Evolutionary conservation across 23 tunicate genomes (phyloP).

Genomic region (Diplosoma virens): DNA sequence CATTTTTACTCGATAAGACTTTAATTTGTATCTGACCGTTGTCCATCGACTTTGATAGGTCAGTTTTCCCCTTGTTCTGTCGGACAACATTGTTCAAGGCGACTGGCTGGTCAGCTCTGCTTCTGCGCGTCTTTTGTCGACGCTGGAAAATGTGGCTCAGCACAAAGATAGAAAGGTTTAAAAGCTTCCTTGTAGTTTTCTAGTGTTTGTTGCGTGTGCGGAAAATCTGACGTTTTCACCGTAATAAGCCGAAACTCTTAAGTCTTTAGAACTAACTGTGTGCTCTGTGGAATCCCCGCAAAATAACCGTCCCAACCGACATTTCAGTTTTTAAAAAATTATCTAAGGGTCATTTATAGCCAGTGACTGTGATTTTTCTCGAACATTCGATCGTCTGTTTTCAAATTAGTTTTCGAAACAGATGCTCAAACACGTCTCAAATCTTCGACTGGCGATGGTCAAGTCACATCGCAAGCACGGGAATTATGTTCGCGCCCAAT

Average conservation of each 20-base stretch:
- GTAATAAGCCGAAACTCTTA: too few species aligned
- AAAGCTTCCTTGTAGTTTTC: neutral
- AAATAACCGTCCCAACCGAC: too few species aligned
- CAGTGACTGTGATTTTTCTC: neutral
- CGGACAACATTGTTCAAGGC: slow-evolving; percentile 7
- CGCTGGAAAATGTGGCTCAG: slow-evolving; percentile 16
- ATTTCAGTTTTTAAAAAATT: too few species aligned
- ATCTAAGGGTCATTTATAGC: too few species aligned
- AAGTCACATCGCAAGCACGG: slow-evolving; percentile 40
- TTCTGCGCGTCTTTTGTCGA: slow-evolving; percentile 22
- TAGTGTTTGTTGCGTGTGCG: neutral
- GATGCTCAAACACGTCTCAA: slow-evolving; percentile 2
- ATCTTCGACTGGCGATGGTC: slow-evolving; percentile 33
- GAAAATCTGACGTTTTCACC: too few species aligned
- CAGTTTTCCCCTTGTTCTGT: slow-evolving; percentile 18
- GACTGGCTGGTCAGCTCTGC: slow-evolving; percentile 57
- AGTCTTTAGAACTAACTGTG: too few species aligned
- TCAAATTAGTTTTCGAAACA: neutral
- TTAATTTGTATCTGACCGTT: neutral
- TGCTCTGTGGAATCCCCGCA: too few species aligned
- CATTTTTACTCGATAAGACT: neutral
- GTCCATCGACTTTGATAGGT: neutral
- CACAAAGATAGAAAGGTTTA: slow-evolving; percentile 23
- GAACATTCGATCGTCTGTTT: slow-evolving; percentile 3
- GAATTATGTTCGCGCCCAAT: slow-evolving; percentile 22